Evolutionary conservation across 2,888 invertebrate genomes (phyloP), one percentile per base, ranked within the genome.

Genomic region (Cacoxenus indagator): DNA sequence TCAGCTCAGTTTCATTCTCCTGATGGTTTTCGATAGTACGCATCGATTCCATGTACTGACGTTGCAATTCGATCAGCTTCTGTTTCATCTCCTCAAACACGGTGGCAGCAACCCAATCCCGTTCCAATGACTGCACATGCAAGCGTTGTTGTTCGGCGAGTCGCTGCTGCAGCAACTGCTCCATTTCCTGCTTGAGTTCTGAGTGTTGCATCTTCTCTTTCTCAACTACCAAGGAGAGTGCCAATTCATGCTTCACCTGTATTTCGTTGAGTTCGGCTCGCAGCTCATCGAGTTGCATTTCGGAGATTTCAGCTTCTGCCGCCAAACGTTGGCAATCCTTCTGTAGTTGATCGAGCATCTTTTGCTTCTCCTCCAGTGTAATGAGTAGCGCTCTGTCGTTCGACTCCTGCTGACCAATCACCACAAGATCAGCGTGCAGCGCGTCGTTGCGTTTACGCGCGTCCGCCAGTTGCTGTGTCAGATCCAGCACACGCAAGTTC

Each of bases 51-150:
- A 85, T 78, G 14, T 90, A 84, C 78, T 90, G 90, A 0, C 85
- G 83, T 43, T 89, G 88, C 70, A 90, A 82, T 17, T 84, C 86
- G 67, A 89, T 87, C 14, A 90, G 78, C 71, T 90, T 90, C 0
- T 81, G 74, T n/a, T 89, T 83, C 37, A 89, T 88, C 69, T 89
- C 89, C 51, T 91, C 90, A 54, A 91, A 89, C 64, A 91, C 90
- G 14, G 89, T 84, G 78, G 91, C 90, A n/a, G 91, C 90, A 14
- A 91, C 84, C 77, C 90, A 90, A 43, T 91, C 90, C 22, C 89
- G 89, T 67, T 91, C 90, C 70, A 90, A 89, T 0, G 89, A 87
- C 57, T 89, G 89, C 78, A 90, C 88, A 59, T 90, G 82, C 27
- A 80, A 75, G 3, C 86, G 81, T 67, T 85, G 77, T 62, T 83